Percentiles rank a stretch among this genome's conserved stretches.
Conservation (phyloP, 2,113 vertebrate species). For the Chaetorhynchus papuensis region DNA sequence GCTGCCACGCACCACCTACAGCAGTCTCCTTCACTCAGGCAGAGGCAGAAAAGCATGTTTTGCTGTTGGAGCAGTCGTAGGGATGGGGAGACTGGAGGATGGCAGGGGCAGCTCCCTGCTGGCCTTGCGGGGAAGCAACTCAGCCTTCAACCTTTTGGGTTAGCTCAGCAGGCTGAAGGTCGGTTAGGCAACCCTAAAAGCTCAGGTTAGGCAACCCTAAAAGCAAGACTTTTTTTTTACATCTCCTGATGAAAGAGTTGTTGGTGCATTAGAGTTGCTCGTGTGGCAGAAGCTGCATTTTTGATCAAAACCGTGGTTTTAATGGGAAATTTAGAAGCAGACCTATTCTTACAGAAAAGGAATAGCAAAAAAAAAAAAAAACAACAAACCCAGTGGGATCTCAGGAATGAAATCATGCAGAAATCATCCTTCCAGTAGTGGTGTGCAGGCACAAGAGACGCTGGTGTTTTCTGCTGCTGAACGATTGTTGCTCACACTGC, state of each 20-base stretch:
- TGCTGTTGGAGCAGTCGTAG: not conserved
- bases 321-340: not conserved
- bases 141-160: not conserved
- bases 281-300: not conserved
- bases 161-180: not conserved
- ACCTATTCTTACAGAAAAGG: not conserved
- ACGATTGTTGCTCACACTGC: not conserved
- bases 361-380: not conserved
- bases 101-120: not conserved
- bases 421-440: not conserved
- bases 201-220: not conserved
- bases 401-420: not conserved
- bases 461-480: not conserved
- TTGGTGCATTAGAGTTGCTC: not conserved
- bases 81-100: not conserved
- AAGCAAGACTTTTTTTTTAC: not conserved
- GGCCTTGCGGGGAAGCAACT: not conserved
- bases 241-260: accelerated
- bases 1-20: not conserved
- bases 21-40: not conserved
- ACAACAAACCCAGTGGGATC: not conserved
- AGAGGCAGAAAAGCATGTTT: not conserved
- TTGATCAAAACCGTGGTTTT: not conserved
- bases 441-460: not conserved
- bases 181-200: not conserved